A percentile compares a stretch with the other conserved stretches of the same genome.
These are phyloP conservation scores for Eupelmus urozonus DNA, from an alignment of 2,888 invertebrate species.

Conservation along the genomic window DNA sequence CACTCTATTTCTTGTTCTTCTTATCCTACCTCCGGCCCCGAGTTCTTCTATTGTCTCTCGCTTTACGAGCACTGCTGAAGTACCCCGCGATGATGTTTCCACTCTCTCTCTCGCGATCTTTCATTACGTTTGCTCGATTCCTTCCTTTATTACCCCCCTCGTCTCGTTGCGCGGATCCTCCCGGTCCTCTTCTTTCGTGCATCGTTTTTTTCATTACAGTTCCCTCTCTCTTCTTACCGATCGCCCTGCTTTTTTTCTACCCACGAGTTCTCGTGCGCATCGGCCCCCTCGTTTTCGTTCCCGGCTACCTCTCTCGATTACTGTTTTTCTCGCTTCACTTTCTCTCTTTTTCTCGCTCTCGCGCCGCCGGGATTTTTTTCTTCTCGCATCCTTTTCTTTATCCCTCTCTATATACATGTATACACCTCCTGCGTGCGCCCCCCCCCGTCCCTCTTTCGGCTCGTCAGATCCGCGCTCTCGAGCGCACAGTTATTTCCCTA, in stretches of 20 bases:
- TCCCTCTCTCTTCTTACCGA: background rate
- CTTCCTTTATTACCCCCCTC: conserved; percentile 4
- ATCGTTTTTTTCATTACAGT: background rate
- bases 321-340: conserved; percentile 21
- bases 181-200: conserved; percentile 1
- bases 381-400: background rate
- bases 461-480: too few species aligned
- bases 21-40: background rate
- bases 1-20: conserved; percentile 28
- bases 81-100: conserved; percentile 37
- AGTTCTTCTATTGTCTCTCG: conserved; percentile 5
- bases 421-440: background rate
- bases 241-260: conserved; percentile 23
- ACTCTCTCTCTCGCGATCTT: conserved; percentile 46
- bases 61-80: conserved; percentile 31
- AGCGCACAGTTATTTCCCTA: background rate
- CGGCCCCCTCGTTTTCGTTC: background rate
- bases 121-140: conserved; percentile 42
- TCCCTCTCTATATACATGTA: background rate
- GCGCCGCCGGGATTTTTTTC: background rate
- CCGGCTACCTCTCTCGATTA: background rate
- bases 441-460: too few species aligned
- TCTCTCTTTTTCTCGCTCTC: background rate
- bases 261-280: background rate
- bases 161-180: background rate